A percentile compares a stretch with the other conserved stretches of the same genome.
phyloP scores from a whole-genome alignment of 2,797 vertebrate species.

The Pangasius sanitwongsei region DNA sequence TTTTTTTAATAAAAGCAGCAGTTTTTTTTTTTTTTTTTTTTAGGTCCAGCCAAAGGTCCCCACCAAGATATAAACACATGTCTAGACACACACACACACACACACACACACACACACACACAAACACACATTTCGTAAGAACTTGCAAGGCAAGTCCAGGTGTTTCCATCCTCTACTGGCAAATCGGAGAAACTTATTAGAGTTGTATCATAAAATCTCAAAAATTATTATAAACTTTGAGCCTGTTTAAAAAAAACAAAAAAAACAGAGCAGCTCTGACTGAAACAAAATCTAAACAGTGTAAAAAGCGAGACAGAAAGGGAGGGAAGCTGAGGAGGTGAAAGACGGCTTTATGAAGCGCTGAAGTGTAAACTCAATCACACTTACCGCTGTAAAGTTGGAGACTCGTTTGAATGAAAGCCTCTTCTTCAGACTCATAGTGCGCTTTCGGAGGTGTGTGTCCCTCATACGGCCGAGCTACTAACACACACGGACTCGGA shows the following conservation, averaged over 20 bases:
- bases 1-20: not conserved
- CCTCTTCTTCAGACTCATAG: constrained; percentile 81
- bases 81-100: not conserved
- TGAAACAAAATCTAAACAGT: not conserved
- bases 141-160: constrained; percentile 25
- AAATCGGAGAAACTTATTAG: not conserved
- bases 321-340: not conserved
- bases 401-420: constrained; percentile 82
- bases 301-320: not conserved
- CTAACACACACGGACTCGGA: constrained; percentile 25
- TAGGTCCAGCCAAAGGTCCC: not conserved
- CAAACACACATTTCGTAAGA: not conserved
- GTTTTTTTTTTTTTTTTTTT: not conserved
- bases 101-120: constrained; percentile 16
- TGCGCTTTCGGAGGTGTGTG: constrained; percentile 10
- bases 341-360: not conserved
- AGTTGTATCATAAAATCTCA: not conserved
- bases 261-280: not conserved
- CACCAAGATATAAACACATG: not conserved
- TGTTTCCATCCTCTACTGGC: constrained; percentile 9
- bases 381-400: constrained; percentile 79
- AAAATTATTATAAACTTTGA: too few species aligned
- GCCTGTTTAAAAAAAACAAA: not conserved
- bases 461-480: constrained; percentile 37
- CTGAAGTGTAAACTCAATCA: not conserved